These are phyloP conservation scores for Drosophila watanabei DNA, from an alignment of 1,140 invertebrate genomes.

Conservation along the genomic window DNA sequence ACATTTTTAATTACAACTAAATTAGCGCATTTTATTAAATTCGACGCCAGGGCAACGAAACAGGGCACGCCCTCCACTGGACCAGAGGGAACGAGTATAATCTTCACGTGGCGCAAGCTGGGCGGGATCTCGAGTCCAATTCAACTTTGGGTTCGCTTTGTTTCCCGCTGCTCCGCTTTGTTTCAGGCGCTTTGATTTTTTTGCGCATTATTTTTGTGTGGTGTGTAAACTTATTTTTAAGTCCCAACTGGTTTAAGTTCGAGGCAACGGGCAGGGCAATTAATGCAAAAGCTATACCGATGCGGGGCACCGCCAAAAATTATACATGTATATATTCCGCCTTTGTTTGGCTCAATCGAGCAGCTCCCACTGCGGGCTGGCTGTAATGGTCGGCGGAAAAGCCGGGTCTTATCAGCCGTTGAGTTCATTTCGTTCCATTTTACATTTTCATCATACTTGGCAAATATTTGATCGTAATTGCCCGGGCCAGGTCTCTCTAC, in stretches of 20 bases:
- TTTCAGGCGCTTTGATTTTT: slow-evolving; percentile 47
- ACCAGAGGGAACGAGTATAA: slow-evolving; percentile 26
- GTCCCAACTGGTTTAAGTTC: slow-evolving; percentile 59
- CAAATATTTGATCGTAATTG: slow-evolving; percentile 68
- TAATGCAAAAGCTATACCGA: slow-evolving; percentile 53
- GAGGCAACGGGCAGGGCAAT: slow-evolving; percentile 28
- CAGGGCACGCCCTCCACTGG: slow-evolving; percentile 27
- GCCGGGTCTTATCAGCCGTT: slow-evolving; percentile 52
- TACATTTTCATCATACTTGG: slow-evolving; percentile 47
- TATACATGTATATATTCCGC: slow-evolving; percentile 5
- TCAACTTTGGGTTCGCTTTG: slow-evolving; percentile 37
- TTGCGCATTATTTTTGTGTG: slow-evolving; percentile 55
- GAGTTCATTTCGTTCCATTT: slow-evolving; percentile 40
- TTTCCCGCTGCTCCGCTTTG: slow-evolving; percentile 40
- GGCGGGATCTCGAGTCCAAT: slow-evolving; percentile 21
- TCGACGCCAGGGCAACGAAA: slow-evolving; percentile 21
- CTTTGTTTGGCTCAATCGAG: slow-evolving; percentile 23
- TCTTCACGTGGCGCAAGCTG: slow-evolving; percentile 14
- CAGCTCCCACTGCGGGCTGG: slow-evolving; percentile 1
- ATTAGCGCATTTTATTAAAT: slow-evolving; percentile 42
- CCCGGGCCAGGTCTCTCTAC: slow-evolving; percentile 18
- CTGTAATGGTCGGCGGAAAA: slow-evolving; percentile 20
- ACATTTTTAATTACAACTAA: slow-evolving; percentile 37
- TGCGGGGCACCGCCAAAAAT: slow-evolving; percentile 4
- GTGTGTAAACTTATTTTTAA: slow-evolving; percentile 58